These are phyloP conservation scores for Acrobeloides nanus DNA, from an alignment of 2,888 invertebrate species.

Conservation along the genomic window DNA sequence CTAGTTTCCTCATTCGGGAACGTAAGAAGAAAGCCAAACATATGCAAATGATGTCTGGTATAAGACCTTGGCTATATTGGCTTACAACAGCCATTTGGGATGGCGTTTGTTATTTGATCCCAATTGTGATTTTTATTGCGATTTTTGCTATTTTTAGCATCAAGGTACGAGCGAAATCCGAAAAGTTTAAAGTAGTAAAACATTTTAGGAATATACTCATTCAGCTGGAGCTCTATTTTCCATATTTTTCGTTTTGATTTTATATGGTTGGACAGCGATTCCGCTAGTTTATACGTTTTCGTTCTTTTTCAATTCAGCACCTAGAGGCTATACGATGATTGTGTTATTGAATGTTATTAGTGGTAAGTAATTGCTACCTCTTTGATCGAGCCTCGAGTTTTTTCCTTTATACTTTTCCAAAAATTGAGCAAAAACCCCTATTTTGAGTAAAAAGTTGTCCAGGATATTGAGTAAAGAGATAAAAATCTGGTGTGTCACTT, in stretches of 20 bases:
- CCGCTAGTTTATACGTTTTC: slow-evolving; percentile 44
- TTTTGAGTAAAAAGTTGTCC: too few species aligned
- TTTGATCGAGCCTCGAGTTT: too few species aligned
- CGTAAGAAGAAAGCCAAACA: slow-evolving; percentile 45
- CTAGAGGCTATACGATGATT: slow-evolving; percentile 44
- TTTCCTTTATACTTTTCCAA: too few species aligned
- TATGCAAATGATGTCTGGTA: slow-evolving; percentile 41
- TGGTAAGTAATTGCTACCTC: too few species aligned
- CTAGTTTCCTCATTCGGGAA: slow-evolving; percentile 40
- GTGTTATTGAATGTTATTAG: slow-evolving; percentile 40
- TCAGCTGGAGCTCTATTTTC: slow-evolving; percentile 12
- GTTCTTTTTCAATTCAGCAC: slow-evolving; percentile 42
- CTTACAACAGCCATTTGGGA: slow-evolving; percentile 39
- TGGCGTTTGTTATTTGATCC: slow-evolving; percentile 30
- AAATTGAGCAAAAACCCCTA: too few species aligned
- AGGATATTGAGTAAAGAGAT: too few species aligned
- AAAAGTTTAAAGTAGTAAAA: too few species aligned
- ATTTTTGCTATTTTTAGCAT: slow-evolving; percentile 36
- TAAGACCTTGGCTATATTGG: slow-evolving; percentile 45
- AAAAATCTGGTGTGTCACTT: too few species aligned
- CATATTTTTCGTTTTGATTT: slow-evolving; percentile 22
- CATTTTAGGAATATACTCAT: background rate
- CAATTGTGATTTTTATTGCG: slow-evolving; percentile 27
- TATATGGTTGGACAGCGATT: slow-evolving; percentile 41
- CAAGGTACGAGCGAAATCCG: too few species aligned